Base-by-base conservation (phyloP, 2,888 invertebrate species). In the Drosophila macrothrix region DNA sequence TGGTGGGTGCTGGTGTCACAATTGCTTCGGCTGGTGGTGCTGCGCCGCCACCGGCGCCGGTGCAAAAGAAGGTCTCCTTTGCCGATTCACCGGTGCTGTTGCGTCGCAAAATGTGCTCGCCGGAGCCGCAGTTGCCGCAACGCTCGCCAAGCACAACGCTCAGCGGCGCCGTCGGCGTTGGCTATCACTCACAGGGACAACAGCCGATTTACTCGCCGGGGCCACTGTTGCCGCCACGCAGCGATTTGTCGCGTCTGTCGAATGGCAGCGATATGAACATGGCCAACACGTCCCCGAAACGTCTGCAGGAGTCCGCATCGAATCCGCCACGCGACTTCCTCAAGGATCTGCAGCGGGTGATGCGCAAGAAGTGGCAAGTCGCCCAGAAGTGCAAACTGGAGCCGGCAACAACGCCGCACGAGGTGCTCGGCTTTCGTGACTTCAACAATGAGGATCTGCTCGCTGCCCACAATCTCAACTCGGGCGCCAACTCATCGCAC, bases 311-410 rank as follows among this genome's bases (percentile, higher is more conserved):
- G 69, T 96, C 95, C 0, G 94, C 95, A 68, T 95, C 96, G 79
- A 96, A 96, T 87, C 96, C 97, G 4, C 96, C 97, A 0, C 95
- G 96, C 33, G 97, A 97, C 69, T 98, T 98, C 91, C 94, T 98
- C 53, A 96, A 97, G 91, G 98, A 98, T 92, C 94, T 98, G 56
- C 98, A 98, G 91, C 94, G 98, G 61, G 98, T 98, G 0, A 98
- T 98, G 97, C 95, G 97, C 80, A 98, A 98, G 91, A 98, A 98
- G 90, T 97, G 97, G 97, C 97, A 97, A 90, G 97, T 98, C 1
- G 98, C 98, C 4, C 98, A 98, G 91, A 98, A 98, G 92, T 97
- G 98, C 91, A 97, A 97, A 93, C 94, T 96, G 31, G 98, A 98
- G 92, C 96, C 96, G 19, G 95, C 96, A n/a, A 97, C 97, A 2